Conservation (phyloP, 2,888 invertebrate genomes). For the Scrobipalpa atriplicella region DNA sequence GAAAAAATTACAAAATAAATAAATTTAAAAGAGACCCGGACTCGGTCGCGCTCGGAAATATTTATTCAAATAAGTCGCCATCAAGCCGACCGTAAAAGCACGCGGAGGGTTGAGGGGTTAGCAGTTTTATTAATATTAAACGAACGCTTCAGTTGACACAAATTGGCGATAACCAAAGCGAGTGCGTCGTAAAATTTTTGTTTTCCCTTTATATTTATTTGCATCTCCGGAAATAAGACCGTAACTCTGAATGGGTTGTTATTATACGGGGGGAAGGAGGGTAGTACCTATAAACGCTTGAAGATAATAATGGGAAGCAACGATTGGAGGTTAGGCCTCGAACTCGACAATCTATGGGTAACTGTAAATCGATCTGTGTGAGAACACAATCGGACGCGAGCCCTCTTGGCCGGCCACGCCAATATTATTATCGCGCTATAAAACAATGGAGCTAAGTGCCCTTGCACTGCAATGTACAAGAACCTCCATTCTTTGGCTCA, state of each 20-base stretch:
- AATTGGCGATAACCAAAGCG: conserved; percentile 79
- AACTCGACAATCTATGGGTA: conserved; percentile 47
- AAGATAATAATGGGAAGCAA: conserved; percentile 40
- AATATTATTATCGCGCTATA: conserved; percentile 64
- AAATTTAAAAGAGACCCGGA: conserved; percentile 60
- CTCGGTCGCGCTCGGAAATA: conserved; percentile 69
- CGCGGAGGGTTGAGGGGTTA: conserved; percentile 74
- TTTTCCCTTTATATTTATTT: conserved; percentile 59
- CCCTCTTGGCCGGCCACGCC: conserved; percentile 48
- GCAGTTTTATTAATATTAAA: conserved; percentile 81
- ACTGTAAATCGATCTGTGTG: conserved; percentile 65
- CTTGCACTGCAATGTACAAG: conserved; percentile 35
- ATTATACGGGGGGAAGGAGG: conserved; percentile 35
- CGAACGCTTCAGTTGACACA: conserved; percentile 80
- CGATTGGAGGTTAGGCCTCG: conserved; percentile 40
- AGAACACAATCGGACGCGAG: conserved; percentile 59
- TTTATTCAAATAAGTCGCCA: conserved; percentile 81
- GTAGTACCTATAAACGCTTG: conserved; percentile 30
- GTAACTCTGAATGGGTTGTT: conserved; percentile 37
- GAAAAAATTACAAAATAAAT: conserved; percentile 69
- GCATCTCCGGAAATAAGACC: conserved; percentile 55
- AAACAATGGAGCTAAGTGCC: conserved; percentile 60
- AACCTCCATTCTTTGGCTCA: conserved; percentile 22
- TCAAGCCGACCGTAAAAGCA: conserved; percentile 78
- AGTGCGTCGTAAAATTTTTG: conserved; percentile 66